A percentile compares a stretch with the other conserved stretches of the same genome.
Evolutionary conservation across 2,888 invertebrate species (phyloP).

Genomic region (Harmothoe impar): DNA sequence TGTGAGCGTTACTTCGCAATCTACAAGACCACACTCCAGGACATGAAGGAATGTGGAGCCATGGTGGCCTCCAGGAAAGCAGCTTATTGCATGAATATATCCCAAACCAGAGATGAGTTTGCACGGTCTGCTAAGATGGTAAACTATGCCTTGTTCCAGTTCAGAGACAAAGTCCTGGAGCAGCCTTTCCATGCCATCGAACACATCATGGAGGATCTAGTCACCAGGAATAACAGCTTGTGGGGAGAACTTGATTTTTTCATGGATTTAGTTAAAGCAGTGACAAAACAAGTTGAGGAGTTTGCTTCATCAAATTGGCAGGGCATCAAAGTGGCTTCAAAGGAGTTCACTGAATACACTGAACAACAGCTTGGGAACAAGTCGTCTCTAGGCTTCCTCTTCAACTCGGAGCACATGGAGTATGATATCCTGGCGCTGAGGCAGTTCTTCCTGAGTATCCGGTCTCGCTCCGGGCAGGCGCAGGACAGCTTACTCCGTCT

Average conservation of each 20-base stretch:
- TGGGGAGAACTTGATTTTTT: neutral
- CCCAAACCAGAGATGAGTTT: neutral
- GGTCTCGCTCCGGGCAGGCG: neutral
- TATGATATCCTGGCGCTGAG: neutral
- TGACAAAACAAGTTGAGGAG: neutral
- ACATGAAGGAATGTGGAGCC: conserved; percentile 1
- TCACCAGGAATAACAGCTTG: neutral
- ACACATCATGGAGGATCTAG: neutral
- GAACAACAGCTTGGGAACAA: neutral
- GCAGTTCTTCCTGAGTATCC: neutral
- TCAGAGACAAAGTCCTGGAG: neutral
- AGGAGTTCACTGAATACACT: neutral
- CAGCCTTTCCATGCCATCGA: neutral
- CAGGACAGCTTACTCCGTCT: neutral
- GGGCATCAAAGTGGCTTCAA: neutral
- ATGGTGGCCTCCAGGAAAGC: neutral
- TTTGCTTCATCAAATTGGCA: neutral
- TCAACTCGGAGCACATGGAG: conserved; percentile 14
- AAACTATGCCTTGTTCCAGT: conserved; percentile 18
- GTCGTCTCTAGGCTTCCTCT: neutral
- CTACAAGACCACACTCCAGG: neutral
- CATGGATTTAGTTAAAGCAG: neutral
- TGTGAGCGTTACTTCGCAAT: neutral
- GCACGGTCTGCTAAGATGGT: neutral
- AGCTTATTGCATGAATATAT: neutral